Base-by-base conservation (phyloP, 2,888 invertebrate species). In the Meandrusa payeni region DNA sequence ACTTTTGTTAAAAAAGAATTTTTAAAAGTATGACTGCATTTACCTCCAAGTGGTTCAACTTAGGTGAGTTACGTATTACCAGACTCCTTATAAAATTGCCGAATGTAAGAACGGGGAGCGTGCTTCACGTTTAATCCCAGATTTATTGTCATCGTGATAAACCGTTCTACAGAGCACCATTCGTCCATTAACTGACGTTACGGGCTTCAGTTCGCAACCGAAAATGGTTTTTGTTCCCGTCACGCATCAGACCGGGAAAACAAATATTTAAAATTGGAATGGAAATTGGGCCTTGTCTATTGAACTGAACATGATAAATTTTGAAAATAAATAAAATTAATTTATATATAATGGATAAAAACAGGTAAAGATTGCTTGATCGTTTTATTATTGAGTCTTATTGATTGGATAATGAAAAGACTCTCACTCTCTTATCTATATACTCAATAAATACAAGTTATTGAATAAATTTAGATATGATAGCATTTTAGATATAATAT, bases 131-230 rank as follows among this genome's bases (percentile, higher is more conserved):
- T 62, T 61, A 59, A 53, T 57, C 64, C 51, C 57, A 65, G 69
- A 82, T 81, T 82, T 82, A 83, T 82, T 71, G 75, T 65, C 65
- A 68, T 70, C 59, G 68, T 70, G 81, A 81, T 83, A 80, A 80
- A 74, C 81, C 61, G 63, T 57, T 60, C 61, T 59, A 60, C 56
- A 61, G 75, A 70, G 69, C 68, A 61, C 72, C 69, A 69, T 79
- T 67, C 70, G 63, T 80, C 76, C 67, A 69, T 69, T 69, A 72
- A 64, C 67, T 66, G 64, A 63, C 64, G 65, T 56, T 47, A 51
- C 51, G 50, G 56, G 57, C 54, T 53, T 55, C 47, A 54, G 57
- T 59, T 60, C 59, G 57, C 54, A 55, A 60, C 57, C 57, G 54
- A 63, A 64, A 64, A 63, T 55, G 62, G 60, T 59, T 62, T 72